These are phyloP conservation scores for Cheiracanthium punctorium DNA, from an alignment of 2,888 invertebrate species.

Conservation along the genomic window DNA sequence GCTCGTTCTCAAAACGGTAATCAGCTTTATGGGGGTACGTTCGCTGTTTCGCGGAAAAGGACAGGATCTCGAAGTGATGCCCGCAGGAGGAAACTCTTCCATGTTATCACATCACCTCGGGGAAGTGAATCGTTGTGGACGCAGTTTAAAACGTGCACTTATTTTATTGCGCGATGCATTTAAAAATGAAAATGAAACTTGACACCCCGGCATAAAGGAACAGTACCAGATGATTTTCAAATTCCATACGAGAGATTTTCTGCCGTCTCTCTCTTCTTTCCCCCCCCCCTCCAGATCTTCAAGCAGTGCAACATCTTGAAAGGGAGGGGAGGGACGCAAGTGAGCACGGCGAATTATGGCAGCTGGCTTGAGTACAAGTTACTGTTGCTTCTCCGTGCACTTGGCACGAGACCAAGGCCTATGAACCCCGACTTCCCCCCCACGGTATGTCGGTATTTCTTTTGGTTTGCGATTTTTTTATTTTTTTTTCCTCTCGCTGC, in stretches of 20 bases:
- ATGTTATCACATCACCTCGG: too few relatives aligned
- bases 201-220: neutral
- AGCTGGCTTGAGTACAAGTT: constrained; percentile 48
- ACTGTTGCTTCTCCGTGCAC: constrained; percentile 58
- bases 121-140: neutral
- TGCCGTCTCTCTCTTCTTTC: neutral
- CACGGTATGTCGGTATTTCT: constrained; percentile 54
- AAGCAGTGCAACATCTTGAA: constrained; percentile 5
- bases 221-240: constrained; percentile 18
- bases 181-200: neutral
- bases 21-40: too few relatives aligned
- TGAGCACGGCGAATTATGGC: constrained; percentile 19
- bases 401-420: constrained; percentile 62
- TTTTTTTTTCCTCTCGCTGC: too few relatives aligned
- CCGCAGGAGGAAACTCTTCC: too few relatives aligned
- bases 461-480: neutral
- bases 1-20: too few relatives aligned
- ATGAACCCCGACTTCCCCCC: constrained; percentile 38
- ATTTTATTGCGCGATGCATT: neutral
- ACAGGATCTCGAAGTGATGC: too few relatives aligned
- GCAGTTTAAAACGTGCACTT: neutral
- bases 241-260: constrained; percentile 10
- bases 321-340: neutral
- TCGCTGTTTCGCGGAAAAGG: too few relatives aligned
- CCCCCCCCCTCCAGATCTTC: too few relatives aligned